phyloP scores from a whole-genome alignment of 92 coral and sea anemone species.

The Porites divaricata region DNA sequence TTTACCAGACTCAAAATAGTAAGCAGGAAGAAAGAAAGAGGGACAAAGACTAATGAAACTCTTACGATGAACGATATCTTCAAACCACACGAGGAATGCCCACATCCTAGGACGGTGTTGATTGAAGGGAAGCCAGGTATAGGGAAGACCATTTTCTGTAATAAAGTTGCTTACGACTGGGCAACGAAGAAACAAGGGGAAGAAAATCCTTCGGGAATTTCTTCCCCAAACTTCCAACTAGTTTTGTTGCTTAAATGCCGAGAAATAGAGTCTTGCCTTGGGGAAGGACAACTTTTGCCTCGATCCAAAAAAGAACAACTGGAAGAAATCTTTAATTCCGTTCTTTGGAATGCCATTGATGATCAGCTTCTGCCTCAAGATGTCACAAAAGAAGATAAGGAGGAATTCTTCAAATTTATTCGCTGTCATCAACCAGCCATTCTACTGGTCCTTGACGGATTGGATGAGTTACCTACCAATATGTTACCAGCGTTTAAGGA shows the following conservation, averaged over 20 bases:
- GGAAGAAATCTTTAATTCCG: too few relatives aligned
- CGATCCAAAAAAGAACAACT: too few relatives aligned
- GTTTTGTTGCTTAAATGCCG: not conserved
- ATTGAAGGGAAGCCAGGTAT: too few relatives aligned
- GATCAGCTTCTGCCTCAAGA: slow-evolving; percentile 34
- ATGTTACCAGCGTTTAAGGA: not conserved
- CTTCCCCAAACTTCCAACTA: not conserved
- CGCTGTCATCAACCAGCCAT: slow-evolving; percentile 3
- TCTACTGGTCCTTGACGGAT: slow-evolving; percentile 42
- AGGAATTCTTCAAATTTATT: too few relatives aligned
- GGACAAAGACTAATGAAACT: not conserved
- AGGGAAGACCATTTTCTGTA: too few relatives aligned
- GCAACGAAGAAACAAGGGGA: not conserved
- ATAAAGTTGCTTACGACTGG: too few relatives aligned
- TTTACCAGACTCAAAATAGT: too few relatives aligned
- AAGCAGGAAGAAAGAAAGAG: not conserved
- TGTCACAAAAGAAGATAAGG: slow-evolving; percentile 14
- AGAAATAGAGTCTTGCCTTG: too few relatives aligned
- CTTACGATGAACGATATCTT: not conserved
- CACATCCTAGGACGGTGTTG: slow-evolving; percentile 30
- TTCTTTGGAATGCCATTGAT: not conserved
- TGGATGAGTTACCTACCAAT: slow-evolving; percentile 27
- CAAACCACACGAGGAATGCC: not conserved
- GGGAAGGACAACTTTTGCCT: too few relatives aligned
- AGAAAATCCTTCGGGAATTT: not conserved